Percentiles rank a stretch among this genome's conserved stretches.
These are phyloP conservation scores for Empidonax traillii DNA, from an alignment of 2,113 vertebrate species.

Conservation along the genomic window DNA sequence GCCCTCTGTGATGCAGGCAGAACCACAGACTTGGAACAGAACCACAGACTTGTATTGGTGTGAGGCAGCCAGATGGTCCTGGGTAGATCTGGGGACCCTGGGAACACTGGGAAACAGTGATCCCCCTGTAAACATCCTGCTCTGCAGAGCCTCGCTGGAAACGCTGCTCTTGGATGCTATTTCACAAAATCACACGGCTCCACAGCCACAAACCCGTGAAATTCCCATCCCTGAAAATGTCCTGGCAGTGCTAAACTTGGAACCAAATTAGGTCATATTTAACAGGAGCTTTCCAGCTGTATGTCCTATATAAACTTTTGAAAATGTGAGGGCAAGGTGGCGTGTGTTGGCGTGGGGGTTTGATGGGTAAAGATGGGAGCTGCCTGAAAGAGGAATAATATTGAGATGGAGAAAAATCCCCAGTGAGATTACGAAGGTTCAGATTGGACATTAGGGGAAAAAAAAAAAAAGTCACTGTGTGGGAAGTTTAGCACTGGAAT, in stretches of 20 bases:
- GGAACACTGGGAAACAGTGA: not conserved
- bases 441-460: not conserved
- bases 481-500: not conserved
- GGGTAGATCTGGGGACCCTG: not conserved
- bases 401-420: not conserved
- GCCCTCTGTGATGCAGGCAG: not conserved
- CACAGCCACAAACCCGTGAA: not conserved
- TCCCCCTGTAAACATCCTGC: not conserved
- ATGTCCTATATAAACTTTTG: constrained; percentile 4
- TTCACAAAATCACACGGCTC: constrained; percentile 2
- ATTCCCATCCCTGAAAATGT: not conserved
- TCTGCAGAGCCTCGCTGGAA: not conserved
- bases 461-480: not conserved
- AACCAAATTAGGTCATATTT: constrained; percentile 35
- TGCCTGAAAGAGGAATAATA: not conserved
- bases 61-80: not conserved
- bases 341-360: not conserved
- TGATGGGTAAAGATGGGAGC: not conserved
- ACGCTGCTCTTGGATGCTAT: not conserved
- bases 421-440: not conserved
- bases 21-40: not conserved
- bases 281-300: not conserved
- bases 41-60: not conserved
- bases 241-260: constrained; percentile 38
- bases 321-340: not conserved